These are phyloP conservation scores for Parauchenoglanis punctatus DNA, from an alignment of 2,797 vertebrate species.

Conservation along the genomic window DNA sequence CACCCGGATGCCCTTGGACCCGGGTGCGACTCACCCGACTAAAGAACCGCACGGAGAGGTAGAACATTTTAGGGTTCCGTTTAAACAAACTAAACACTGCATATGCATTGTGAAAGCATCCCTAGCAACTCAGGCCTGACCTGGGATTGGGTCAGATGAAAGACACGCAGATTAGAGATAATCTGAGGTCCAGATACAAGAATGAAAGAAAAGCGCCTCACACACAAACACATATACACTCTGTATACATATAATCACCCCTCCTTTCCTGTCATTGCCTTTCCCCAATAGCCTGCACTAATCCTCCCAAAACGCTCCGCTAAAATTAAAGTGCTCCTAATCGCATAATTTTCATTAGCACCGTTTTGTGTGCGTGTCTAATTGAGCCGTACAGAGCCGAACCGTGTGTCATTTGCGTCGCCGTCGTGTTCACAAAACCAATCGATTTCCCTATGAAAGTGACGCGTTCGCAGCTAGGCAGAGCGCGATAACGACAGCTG, in stretches of 20 bases:
- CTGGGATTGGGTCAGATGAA: slow-evolving; percentile 35
- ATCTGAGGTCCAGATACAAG: slow-evolving; percentile 39
- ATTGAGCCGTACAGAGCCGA: slow-evolving; percentile 13
- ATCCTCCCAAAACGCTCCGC: slow-evolving; percentile 47
- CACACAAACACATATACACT: neutral
- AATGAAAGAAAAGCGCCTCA: slow-evolving; percentile 6
- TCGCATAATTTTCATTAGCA: slow-evolving; percentile 44
- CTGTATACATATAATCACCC: neutral
- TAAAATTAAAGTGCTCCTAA: slow-evolving; percentile 47
- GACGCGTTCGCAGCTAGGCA: neutral
- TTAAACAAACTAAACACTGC: neutral
- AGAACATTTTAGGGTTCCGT: neutral
- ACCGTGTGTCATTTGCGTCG: slow-evolving; percentile 17
- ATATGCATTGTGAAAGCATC: neutral
- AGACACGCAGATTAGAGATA: slow-evolving; percentile 51
- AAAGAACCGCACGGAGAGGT: neutral
- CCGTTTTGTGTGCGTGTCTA: slow-evolving; percentile 24
- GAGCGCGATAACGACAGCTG: neutral
- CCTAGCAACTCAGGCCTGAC: slow-evolving; percentile 6
- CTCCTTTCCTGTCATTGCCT: neutral
- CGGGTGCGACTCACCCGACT: neutral
- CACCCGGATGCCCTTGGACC: neutral
- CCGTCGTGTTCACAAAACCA: slow-evolving; percentile 3
- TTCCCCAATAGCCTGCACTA: slow-evolving; percentile 28
- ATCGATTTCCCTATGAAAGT: slow-evolving; percentile 22